A percentile compares a stretch with the other conserved stretches of the same genome.
phyloP scores from a whole-genome alignment of 2,113 vertebrate genomes.

The Leucosticte australis region DNA sequence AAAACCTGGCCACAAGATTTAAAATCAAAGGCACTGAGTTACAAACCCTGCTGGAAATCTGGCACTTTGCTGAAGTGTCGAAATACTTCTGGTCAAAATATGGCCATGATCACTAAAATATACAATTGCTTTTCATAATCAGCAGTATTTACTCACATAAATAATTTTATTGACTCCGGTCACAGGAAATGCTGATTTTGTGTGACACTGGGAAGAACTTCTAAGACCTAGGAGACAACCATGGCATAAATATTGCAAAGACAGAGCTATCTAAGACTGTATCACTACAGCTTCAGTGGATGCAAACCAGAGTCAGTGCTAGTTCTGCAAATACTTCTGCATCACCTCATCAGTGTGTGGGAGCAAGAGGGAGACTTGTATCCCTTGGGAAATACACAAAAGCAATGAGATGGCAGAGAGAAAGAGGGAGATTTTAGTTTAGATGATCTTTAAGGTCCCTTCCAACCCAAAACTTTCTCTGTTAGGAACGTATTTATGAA shows the following conservation, averaged over 20 bases:
- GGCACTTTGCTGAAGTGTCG: neutral
- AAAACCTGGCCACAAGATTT: conserved; percentile 30
- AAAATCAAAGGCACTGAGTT: neutral
- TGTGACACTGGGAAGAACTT: neutral
- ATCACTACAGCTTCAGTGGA: neutral
- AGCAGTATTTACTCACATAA: neutral
- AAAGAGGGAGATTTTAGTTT: neutral
- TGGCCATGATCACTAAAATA: neutral
- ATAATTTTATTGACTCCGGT: neutral
- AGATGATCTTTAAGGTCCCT: neutral
- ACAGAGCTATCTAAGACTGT: neutral
- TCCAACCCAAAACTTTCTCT: neutral
- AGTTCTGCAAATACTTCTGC: neutral
- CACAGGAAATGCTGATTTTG: conserved; percentile 12
- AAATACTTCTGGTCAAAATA: conserved; percentile 9
- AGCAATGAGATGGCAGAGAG: neutral
- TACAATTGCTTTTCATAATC: neutral
- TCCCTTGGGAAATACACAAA: neutral
- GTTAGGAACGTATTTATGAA: neutral
- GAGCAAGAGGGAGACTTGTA: neutral
- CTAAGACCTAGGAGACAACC: neutral
- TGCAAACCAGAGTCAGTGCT: neutral
- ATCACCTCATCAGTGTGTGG: neutral
- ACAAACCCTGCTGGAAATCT: neutral
- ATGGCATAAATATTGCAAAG: neutral